These are phyloP conservation scores for Heterohyrax brucei DNA, from an alignment of 2,797 vertebrate genomes.

Conservation along the genomic window DNA sequence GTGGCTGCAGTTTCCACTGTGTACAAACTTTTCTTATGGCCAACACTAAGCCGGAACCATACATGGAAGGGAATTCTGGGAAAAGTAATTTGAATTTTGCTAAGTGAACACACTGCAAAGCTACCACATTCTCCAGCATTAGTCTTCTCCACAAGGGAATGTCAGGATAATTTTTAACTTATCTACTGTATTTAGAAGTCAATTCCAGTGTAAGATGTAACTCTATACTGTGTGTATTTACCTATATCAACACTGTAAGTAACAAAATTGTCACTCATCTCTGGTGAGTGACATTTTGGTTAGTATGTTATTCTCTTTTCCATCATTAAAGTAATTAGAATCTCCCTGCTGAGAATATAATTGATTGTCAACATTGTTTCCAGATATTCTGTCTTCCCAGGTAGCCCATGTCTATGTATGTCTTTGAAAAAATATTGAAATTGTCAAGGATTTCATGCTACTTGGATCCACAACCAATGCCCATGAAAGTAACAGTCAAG, in stretches of 20 bases:
- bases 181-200: background rate
- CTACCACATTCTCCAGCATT: background rate
- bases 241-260: background rate
- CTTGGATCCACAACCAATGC: too few relatives aligned
- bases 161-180: background rate
- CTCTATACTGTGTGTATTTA: background rate
- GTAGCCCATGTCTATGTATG: too few relatives aligned
- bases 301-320: background rate
- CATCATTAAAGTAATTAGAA: slow-evolving; percentile 52
- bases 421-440: too few relatives aligned
- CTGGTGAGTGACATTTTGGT: background rate
- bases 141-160: slow-evolving; percentile 42
- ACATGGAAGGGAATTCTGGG: background rate
- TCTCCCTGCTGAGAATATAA: slow-evolving; percentile 43
- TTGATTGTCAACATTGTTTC: slow-evolving; percentile 37
- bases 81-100: background rate
- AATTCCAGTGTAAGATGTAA: background rate
- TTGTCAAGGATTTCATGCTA: too few relatives aligned
- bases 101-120: background rate
- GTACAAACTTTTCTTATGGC: background rate
- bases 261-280: background rate
- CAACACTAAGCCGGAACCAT: slow-evolving; percentile 3
- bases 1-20: background rate
- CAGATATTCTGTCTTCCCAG: background rate
- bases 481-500: too few relatives aligned